Base-by-base conservation (phyloP, 2,797 vertebrate species). In the Tapirus indicus region DNA sequence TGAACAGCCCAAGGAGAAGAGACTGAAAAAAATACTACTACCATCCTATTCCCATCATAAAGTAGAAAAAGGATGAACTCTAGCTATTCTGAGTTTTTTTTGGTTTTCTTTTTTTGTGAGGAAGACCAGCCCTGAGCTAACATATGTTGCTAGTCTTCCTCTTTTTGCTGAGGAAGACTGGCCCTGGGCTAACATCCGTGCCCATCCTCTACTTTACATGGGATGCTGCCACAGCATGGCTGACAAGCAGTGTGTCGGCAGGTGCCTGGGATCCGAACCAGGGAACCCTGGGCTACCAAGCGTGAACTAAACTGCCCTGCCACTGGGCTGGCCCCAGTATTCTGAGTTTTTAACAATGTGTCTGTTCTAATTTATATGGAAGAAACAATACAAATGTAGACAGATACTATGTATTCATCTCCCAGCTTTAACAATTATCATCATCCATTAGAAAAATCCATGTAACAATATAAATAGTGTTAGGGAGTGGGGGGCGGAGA, bases 291-390 rank as follows among this genome's bases (percentile, higher is more conserved):
- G 47, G 47, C 47, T 11, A 47, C 47, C 47, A 47, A 47, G 10
- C 47, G 1, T 2, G 10, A 47, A 47, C 47, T 47, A 10, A 47
- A 47, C 47, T 8, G 11, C 47, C 10, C 2, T 9, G 47, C 47
- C 47, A 47, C 47, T 11, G 11, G 47, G 47, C 47, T 8, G 47
- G 47, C 47, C 47, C 47, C 38, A 38, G 38, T 80, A 78, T 38
- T 69, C 32, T 32, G 56, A 60, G 8, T 75, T 75, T 69, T 88
- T 16, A 13, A 21, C 47, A 44, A 23, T 16, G 18, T 88, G 52
- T 85, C 68, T 95, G 77, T 83, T 87, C 58, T 88, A 94, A 72
- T 83, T 80, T 84, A 68, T 25, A 60, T 44, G n/a, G 29, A 52
- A 74, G 78, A 60, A 68, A 56, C 20, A 89, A 56, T 68, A 88